Percentiles rank a stretch among this genome's conserved stretches.
Evolutionary conservation across 35 echinoderm and acorn worm genomes (phyloP).

Genomic region (Apostichopus japonicus): DNA sequence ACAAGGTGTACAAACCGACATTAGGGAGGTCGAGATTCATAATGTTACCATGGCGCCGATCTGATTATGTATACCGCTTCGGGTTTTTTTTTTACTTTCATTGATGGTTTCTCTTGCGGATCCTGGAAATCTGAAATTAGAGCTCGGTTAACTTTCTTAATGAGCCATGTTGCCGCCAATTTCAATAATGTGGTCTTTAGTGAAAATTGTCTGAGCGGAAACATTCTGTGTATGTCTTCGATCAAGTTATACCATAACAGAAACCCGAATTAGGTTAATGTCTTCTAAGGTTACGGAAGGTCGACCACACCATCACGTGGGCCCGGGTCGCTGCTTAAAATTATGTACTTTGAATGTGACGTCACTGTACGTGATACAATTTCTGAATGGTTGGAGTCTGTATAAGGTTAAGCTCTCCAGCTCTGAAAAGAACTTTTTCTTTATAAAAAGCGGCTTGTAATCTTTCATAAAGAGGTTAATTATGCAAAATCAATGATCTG

Average conservation of each 20-base stretch:
- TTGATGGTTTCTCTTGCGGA: neutral
- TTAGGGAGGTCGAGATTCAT: neutral
- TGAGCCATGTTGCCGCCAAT: slow-evolving; percentile 1
- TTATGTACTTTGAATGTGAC: neutral
- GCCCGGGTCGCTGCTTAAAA: neutral
- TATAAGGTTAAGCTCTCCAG: too few relatives aligned
- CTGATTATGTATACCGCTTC: too few relatives aligned
- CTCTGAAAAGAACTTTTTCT: too few relatives aligned
- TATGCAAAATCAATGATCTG: too few relatives aligned
- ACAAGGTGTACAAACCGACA: too few relatives aligned
- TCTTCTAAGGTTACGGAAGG: neutral
- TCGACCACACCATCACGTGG: neutral
- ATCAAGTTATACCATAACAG: neutral
- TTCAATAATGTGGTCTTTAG: neutral
- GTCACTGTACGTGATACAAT: neutral
- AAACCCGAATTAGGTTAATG: neutral
- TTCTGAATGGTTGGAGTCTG: neutral
- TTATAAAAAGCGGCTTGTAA: too few relatives aligned
- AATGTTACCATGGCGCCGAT: neutral
- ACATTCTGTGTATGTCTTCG: neutral
- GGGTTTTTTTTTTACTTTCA: too few relatives aligned
- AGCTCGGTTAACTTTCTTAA: slow-evolving; percentile 15
- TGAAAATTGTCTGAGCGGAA: neutral
- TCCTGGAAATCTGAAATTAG: neutral
- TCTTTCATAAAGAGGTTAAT: too few relatives aligned